Conservation (phyloP, 2,113 vertebrate species). For the Burhinus oedicnemus region DNA sequence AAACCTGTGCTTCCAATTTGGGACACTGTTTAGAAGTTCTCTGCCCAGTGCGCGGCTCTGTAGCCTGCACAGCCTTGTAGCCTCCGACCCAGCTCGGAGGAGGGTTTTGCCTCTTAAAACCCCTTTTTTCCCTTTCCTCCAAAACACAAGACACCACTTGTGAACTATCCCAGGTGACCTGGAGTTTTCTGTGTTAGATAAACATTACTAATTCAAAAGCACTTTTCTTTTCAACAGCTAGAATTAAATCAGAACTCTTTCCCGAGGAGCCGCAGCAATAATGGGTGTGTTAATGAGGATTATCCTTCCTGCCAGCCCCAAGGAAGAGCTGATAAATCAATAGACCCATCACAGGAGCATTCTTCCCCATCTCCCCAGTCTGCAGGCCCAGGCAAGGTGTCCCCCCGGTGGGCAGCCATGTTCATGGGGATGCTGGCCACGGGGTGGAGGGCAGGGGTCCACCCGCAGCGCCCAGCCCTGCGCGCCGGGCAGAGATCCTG, state of each 20-base stretch:
- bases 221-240: conserved; percentile 14
- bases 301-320: conserved; percentile 18
- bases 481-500: background rate
- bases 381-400: fast-evolving
- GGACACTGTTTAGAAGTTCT: background rate
- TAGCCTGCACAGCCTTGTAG: background rate
- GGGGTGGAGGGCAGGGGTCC: background rate
- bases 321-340: conserved; percentile 20
- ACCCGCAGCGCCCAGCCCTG: fast-evolving
- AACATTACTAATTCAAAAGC: conserved; percentile 32
- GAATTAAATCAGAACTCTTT: background rate
- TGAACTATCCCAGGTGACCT: conserved; percentile 12
- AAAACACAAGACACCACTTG: background rate
- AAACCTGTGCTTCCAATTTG: background rate
- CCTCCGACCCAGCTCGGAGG: background rate
- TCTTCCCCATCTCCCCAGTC: background rate
- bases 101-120: background rate
- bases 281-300: conserved; percentile 36
- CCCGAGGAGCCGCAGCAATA: background rate
- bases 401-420: too few species aligned
- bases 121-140: background rate
- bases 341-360: background rate
- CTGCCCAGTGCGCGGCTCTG: background rate
- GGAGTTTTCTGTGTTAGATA: background rate
- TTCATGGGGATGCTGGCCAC: too few species aligned